phyloP scores from a whole-genome alignment of 2,113 vertebrate species.

The Sclerurus mexicanus region DNA sequence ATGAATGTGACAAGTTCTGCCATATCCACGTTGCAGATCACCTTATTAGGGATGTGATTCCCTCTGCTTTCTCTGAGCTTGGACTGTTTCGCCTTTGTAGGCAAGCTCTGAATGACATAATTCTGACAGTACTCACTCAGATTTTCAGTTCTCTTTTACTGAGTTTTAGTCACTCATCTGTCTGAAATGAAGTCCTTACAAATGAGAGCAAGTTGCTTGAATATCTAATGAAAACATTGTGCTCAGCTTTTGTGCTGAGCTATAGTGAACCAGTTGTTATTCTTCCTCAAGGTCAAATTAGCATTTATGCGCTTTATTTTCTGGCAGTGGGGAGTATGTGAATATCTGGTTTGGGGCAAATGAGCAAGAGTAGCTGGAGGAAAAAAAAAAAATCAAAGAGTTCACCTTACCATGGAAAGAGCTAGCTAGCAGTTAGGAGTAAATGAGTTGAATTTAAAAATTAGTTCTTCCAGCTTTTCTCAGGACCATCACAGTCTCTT shows the following conservation, averaged over 20 bases:
- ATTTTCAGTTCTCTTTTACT: neutral
- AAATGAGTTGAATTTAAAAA: neutral
- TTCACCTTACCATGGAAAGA: neutral
- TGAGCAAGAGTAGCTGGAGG: neutral
- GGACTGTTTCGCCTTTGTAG: neutral
- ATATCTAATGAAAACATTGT: neutral
- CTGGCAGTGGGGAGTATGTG: neutral
- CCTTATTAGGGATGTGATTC: neutral
- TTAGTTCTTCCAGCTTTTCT: neutral
- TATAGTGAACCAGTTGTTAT: neutral
- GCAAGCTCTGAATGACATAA: neutral
- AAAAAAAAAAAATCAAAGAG: neutral
- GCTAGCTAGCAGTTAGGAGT: neutral
- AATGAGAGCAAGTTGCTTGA: neutral
- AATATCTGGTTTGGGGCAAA: neutral
- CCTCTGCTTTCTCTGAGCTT: neutral
- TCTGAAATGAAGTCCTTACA: neutral
- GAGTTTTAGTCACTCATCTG: neutral
- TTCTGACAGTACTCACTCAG: neutral
- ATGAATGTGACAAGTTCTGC: neutral
- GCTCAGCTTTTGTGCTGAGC: neutral
- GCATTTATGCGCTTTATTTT: neutral
- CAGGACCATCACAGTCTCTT: neutral
- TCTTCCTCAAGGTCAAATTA: neutral
- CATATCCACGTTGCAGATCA: neutral